Percentiles rank a stretch among this genome's conserved stretches.
Evolutionary conservation across 2,888 invertebrate genomes (phyloP).

Genomic region (Lypha dubia): DNA sequence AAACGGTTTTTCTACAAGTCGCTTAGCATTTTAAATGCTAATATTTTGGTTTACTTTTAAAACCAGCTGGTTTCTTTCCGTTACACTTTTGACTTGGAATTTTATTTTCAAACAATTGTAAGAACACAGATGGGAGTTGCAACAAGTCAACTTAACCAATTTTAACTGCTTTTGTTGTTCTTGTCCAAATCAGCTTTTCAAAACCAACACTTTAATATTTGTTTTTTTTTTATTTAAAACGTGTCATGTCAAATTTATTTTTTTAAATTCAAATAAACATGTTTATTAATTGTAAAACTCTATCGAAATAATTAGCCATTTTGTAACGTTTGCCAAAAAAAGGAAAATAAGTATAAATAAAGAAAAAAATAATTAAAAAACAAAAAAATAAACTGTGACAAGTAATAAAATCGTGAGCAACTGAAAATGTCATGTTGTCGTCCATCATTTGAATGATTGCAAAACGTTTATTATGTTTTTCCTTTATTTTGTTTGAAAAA

Average conservation of each 20-base stretch:
- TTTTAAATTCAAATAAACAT: conserved; percentile 47
- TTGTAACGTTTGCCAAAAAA: conserved; percentile 54
- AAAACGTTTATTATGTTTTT: conserved; percentile 65
- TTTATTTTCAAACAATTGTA: conserved; percentile 6
- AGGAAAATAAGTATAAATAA: background rate
- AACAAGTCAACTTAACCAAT: too few relatives aligned
- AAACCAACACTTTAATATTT: conserved; percentile 26
- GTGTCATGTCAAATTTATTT: conserved; percentile 38
- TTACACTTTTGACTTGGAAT: background rate
- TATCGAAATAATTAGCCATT: conserved; percentile 50
- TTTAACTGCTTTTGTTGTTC: background rate
- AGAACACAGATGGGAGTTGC: too few relatives aligned
- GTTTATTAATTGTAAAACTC: conserved; percentile 54
- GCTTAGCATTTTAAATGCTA: background rate
- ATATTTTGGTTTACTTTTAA: background rate
- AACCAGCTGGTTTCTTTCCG: background rate
- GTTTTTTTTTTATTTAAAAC: conserved; percentile 18
- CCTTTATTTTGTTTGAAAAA: conserved; percentile 24
- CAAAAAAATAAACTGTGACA: too few relatives aligned
- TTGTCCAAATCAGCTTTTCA: background rate
- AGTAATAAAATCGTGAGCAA: conserved; percentile 28
- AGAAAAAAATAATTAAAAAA: conserved; percentile 2
- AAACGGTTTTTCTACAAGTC: background rate
- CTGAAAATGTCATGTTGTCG: conserved; percentile 62
- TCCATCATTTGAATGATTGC: conserved; percentile 65